Percentiles rank a stretch among this genome's conserved stretches.
phyloP scores from a whole-genome alignment of 2,797 vertebrate species.

The Pipistrellus pygmaeus region DNA sequence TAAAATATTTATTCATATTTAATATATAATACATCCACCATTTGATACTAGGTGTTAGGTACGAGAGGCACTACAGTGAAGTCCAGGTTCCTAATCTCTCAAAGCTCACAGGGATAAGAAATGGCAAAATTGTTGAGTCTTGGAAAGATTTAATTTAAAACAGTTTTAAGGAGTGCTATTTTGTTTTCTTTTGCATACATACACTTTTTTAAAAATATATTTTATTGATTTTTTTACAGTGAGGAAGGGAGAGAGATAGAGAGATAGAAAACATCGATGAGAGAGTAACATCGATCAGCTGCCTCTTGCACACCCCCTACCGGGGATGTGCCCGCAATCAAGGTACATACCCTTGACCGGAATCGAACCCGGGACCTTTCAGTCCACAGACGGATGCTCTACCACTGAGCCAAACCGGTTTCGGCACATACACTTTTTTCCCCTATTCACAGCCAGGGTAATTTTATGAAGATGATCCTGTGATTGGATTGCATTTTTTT shows the following conservation, averaged over 20 bases:
- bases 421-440: not conserved
- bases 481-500: not conserved
- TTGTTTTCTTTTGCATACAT: constrained; percentile 13
- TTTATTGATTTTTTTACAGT: too few species aligned
- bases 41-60: not conserved
- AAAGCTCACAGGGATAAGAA: not conserved
- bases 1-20: not conserved
- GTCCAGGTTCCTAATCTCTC: not conserved
- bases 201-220: not conserved
- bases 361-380: too few species aligned
- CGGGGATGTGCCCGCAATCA: too few species aligned
- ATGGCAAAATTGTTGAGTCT: not conserved
- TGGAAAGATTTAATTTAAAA: constrained; percentile 48
- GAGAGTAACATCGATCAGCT: too few species aligned
- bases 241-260: too few species aligned
- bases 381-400: too few species aligned
- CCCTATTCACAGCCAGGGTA: not conserved
- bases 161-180: not conserved
- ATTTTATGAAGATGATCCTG: not conserved
- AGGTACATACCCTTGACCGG: too few species aligned
- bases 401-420: too few species aligned
- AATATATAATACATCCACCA: not conserved
- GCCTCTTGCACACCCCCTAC: too few species aligned
- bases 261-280: too few species aligned
- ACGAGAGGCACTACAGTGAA: not conserved